Evolutionary conservation across 2,888 invertebrate species (phyloP), one percentile per base, ranked within the genome.

Genomic region (Conomelus anceps): DNA sequence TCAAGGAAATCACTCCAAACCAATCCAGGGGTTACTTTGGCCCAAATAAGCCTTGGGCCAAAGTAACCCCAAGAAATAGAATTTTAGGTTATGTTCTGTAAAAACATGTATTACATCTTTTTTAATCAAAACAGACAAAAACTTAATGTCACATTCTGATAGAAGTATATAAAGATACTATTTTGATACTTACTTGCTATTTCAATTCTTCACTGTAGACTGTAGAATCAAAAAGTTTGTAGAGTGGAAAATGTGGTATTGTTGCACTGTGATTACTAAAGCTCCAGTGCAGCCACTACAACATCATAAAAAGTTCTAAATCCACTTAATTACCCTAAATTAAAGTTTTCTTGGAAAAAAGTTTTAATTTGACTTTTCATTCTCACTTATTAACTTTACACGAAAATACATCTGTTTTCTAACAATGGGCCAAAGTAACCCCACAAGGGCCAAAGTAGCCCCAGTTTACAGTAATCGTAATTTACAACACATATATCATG

Each of bases 131-230:
- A 24, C 22, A 23, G 22, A 0, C 22, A 86, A 86, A 86, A 86
- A 13, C 20, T 85, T 88, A 84, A 84, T 24, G 85, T 85, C 84
- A 85, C 26, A n/a, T 22, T 24, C 24, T 11, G 24, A 84, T n/a
- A 88, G 23, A 88, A n/a, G 24, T 23, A 22, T 22, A 22, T 34
- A 84, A 41, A 88, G 84, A 26, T 88, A 88, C 13, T 84, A 86
- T 88, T 88, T 84, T 88, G 23, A 88, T 24, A 84, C 63, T 88
- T 63, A 88, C 88, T 84, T 88, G n/a, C 23, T 20, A 24, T 88
- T 41, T 88, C 23, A 22, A 88, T 63, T 88, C 20, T 84, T 84
- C 84, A 88, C 23, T 3, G 24, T n/a, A 85, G 23, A 88, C 23
- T 84, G 63, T 88, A 9, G 84, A 88, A 20, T 17, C 6, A 13